A percentile compares a stretch with the other conserved stretches of the same genome.
Conservation (phyloP, 2,888 invertebrate genomes). For the Hydriomena furcata region DNA sequence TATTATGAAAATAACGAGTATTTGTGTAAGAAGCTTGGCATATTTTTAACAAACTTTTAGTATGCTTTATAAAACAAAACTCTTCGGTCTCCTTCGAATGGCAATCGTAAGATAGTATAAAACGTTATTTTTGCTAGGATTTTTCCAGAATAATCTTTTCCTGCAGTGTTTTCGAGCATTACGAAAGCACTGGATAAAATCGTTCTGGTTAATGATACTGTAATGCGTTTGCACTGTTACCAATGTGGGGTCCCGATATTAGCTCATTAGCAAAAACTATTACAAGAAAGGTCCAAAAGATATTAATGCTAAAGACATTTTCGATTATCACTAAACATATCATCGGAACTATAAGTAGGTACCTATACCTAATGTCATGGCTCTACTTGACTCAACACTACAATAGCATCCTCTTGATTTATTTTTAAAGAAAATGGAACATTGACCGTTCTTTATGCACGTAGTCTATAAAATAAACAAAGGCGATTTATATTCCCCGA, state of each 20-base stretch:
- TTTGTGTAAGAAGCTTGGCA: too few species aligned
- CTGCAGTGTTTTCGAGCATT: constrained; percentile 23
- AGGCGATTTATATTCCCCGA: constrained; percentile 58
- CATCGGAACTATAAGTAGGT: too few species aligned
- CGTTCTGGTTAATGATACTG: constrained; percentile 70
- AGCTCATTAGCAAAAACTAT: constrained; percentile 49
- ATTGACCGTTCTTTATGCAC: constrained; percentile 32
- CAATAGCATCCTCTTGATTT: constrained; percentile 1
- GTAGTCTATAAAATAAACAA: constrained; percentile 46
- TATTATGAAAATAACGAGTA: too few species aligned
- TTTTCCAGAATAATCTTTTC: constrained; percentile 5
- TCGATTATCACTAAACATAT: too few species aligned
- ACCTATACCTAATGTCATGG: too few species aligned
- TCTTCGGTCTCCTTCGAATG: not conserved
- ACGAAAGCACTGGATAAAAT: constrained; percentile 22
- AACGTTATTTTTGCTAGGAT: too few species aligned
- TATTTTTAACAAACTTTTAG: too few species aligned
- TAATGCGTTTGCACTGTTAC: constrained; percentile 78
- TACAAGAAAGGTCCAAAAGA: not conserved
- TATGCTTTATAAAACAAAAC: too few species aligned
- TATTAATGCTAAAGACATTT: too few species aligned
- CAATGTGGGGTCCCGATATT: constrained; percentile 42
- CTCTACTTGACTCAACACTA: not conserved
- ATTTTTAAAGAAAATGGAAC: constrained; percentile 13
- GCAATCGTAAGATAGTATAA: too few species aligned